phyloP scores from a whole-genome alignment of 2,113 vertebrate species.

The Phalacrocorax brasilianus region DNA sequence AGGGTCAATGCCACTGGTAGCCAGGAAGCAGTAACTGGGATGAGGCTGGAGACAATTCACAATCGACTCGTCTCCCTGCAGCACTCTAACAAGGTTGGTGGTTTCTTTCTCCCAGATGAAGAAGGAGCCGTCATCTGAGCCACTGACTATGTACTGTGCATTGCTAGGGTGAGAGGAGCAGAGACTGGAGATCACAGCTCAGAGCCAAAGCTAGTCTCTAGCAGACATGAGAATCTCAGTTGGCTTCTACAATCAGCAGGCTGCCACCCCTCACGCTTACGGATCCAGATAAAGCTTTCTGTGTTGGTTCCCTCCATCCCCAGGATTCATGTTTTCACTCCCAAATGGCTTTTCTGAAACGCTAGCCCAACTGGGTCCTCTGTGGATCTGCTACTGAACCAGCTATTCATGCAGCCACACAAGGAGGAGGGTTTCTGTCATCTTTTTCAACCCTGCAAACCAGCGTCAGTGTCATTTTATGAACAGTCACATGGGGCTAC shows the following conservation, averaged over 20 bases:
- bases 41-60: conserved; percentile 98
- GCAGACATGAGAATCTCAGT: background rate
- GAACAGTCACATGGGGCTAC: background rate
- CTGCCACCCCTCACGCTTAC: background rate
- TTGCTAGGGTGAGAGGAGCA: conserved; percentile 79
- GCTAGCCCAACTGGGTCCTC: background rate
- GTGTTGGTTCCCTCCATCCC: background rate
- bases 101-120: conserved; percentile 99
- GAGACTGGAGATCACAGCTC: background rate
- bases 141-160: conserved; percentile 96
- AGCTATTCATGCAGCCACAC: background rate
- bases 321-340: background rate
- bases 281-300: background rate
- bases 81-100: conserved; percentile 92
- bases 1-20: conserved; percentile 95
- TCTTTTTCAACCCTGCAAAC: background rate
- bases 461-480: background rate
- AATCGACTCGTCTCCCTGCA: conserved; percentile 97
- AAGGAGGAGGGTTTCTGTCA: background rate
- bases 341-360: background rate
- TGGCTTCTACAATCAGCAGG: background rate
- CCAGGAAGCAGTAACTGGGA: conserved; percentile 97
- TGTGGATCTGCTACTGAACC: background rate
- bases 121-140: conserved; percentile 97
- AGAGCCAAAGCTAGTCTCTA: background rate